These are phyloP conservation scores for Alosa alosa DNA, from an alignment of 2,113 vertebrate genomes.

Conservation along the genomic window DNA sequence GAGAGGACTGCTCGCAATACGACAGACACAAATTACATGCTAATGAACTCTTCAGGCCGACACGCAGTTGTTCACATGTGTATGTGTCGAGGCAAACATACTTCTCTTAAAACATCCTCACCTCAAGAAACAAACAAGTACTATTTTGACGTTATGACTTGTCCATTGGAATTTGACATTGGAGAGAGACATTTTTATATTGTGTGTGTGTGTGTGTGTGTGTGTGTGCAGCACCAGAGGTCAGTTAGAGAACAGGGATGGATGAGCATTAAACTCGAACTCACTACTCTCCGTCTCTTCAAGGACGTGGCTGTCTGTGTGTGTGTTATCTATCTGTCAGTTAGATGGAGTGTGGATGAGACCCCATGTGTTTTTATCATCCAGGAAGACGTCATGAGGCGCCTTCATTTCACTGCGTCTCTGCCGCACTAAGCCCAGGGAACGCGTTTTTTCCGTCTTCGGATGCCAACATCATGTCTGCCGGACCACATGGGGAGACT, in stretches of 20 bases:
- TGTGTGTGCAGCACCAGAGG: conserved; percentile 2
- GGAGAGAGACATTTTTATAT: neutral
- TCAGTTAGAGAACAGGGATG: no score
- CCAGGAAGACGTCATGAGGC: neutral
- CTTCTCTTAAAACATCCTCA: no score
- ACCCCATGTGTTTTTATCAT: conserved; percentile 20
- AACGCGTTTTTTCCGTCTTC: neutral
- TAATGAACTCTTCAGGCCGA: neutral
- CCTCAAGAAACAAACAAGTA: no score
- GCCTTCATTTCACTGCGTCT: neutral
- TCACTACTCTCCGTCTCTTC: neutral
- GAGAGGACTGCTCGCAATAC: neutral
- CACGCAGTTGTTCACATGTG: neutral
- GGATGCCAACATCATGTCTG: neutral
- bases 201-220: neutral
- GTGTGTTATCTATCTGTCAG: neutral
- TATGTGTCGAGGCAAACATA: neutral
- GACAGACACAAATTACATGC: neutral
- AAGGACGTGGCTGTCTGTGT: neutral
- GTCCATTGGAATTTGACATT: no score
- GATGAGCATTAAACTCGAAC: neutral
- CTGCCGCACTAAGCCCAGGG: neutral
- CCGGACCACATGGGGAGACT: neutral
- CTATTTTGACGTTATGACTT: no score
- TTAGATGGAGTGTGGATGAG: conserved; percentile 1